A percentile compares a stretch with the other conserved stretches of the same genome.
Evolutionary conservation across 2,888 invertebrate species (phyloP).

Genomic region (Phanerotoma sp.): DNA sequence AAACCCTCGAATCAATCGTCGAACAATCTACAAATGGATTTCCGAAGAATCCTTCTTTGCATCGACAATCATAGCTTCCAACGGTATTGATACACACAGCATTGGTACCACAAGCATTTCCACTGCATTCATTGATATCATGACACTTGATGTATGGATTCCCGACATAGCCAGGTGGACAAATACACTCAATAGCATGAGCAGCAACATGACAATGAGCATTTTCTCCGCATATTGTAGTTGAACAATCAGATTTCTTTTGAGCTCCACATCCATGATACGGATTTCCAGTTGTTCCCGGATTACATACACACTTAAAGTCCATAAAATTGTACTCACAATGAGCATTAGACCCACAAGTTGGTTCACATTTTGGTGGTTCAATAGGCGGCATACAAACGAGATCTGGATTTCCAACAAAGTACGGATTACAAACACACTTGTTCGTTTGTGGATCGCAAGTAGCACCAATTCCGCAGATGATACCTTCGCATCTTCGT

Average conservation of each 20-base stretch:
- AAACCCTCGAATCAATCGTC: slow-evolving; percentile 68
- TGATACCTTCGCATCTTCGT: slow-evolving; percentile 81
- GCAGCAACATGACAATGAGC: slow-evolving; percentile 78
- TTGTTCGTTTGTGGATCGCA: slow-evolving; percentile 79
- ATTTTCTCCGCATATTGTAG: slow-evolving; percentile 73
- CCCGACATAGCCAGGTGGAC: slow-evolving; percentile 80
- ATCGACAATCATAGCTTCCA: slow-evolving; percentile 87
- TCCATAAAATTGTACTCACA: slow-evolving; percentile 76
- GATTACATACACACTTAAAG: slow-evolving; percentile 81
- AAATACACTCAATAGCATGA: slow-evolving; percentile 77
- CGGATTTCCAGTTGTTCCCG: slow-evolving; percentile 84
- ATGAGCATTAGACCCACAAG: slow-evolving; percentile 80
- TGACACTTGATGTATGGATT: slow-evolving; percentile 85
- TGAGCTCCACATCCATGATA: slow-evolving; percentile 77
- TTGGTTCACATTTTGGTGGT: slow-evolving; percentile 77
- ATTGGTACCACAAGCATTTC: slow-evolving; percentile 78
- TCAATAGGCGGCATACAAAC: slow-evolving; percentile 86
- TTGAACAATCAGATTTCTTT: slow-evolving; percentile 70
- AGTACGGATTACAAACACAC: slow-evolving; percentile 84
- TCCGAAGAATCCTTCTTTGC: slow-evolving; percentile 79
- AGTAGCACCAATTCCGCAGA: slow-evolving; percentile 86
- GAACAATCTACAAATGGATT: slow-evolving; percentile 86
- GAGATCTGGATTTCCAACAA: slow-evolving; percentile 85
- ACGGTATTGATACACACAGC: slow-evolving; percentile 88
- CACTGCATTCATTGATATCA: slow-evolving; percentile 81